Evolutionary conservation across 1,140 invertebrate species (phyloP), one percentile per base, ranked within the genome.

Genomic region (Cydia amplana): DNA sequence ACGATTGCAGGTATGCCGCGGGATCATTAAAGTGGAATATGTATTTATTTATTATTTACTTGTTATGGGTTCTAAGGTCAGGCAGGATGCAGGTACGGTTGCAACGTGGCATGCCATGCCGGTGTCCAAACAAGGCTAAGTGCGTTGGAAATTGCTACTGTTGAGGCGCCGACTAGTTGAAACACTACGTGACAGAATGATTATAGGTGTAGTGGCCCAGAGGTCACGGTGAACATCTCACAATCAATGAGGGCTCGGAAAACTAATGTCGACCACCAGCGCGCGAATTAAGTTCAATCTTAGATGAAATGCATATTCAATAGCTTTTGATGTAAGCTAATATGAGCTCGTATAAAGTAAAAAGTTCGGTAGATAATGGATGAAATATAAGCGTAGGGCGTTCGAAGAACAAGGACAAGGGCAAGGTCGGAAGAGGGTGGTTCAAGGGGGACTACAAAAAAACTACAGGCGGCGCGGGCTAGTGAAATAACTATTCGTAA

Each of bases 181-280:
- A 78, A 78, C 72, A 82, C 70, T 83, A 74, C 79, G 75, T 75
- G 77, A 75, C 25, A 73, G 79, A 81, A 85, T 77, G 79, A 82
- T 77, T 80, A 81, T 86, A 80, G 78, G 80, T 80, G 78, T 74
- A 80, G 79, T 72, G 74, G 77, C 72, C 60, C 81, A 81, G 77
- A 78, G 87, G 86, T 89, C 87, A 87, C 73, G 87, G 87, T 80
- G 55, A 84, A 85, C 87, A 18, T 83, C 81, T 85, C 75, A 82
- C 79, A 79, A 82, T 78, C 78, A 82, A 80, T 46, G 74, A 77
- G 51, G 60, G 74, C 70, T 77, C 46, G 65, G 73, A 76, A 74
- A 78, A 75, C 67, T 78, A 74, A 78, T 78, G 74, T 49, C n/a
- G 77, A 76, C 77, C 72, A 75, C 74, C 77, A 74, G 75, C 72